Base-by-base conservation (phyloP, 2,888 invertebrate species). In the Drosophila acutilabella region DNA sequence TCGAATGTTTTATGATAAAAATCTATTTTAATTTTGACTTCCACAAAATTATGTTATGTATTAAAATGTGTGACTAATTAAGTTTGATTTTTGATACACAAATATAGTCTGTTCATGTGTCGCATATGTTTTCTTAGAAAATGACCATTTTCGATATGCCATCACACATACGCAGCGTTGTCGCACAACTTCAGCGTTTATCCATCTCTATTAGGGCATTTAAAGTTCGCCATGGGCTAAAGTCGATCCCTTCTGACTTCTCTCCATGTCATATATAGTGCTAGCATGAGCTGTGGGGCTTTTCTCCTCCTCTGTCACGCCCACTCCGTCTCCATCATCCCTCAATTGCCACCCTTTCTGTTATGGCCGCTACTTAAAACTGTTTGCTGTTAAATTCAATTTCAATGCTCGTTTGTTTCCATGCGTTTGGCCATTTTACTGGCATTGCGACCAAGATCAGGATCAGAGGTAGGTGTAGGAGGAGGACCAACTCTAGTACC, bases 351-450 rank as follows among this genome's bases (percentile, higher is more conserved):
- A 33, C 20, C 51, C 18, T 42, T 36, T 0, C 57, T 38, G 59
- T 44, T 54, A 64, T 65, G 73, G 58, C 50, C 51, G 70, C 74
- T 77, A 72, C 82, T 83, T 88, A 86, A 83, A 88, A 83, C 82
- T 83, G 89, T 83, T 83, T 83, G 89, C 89, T 82, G 88, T 85
- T 85, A 89, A 85, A 85, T 85, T 85, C 84, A 85, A 85, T 85
- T 85, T 89, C 88, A 88, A 88, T 89, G 89, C 88, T 80, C 89
- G 89, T 83, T 83, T 84, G 84, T 84, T 89, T 74, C 72, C 77
- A 74, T 81, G 68, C 87, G 77, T 77, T 88, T 67, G 82, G 72
- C 72, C 66, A 76, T 75, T 77, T 71, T 71, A 76, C 71, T 64
- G 76, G 58, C 50, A 42, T 7, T 36, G 40, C 44, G 47, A 57